A percentile compares a stretch with the other conserved stretches of the same genome.
phyloP scores from a whole-genome alignment of 2,888 invertebrate species.

The Epinotia brunnichana region DNA sequence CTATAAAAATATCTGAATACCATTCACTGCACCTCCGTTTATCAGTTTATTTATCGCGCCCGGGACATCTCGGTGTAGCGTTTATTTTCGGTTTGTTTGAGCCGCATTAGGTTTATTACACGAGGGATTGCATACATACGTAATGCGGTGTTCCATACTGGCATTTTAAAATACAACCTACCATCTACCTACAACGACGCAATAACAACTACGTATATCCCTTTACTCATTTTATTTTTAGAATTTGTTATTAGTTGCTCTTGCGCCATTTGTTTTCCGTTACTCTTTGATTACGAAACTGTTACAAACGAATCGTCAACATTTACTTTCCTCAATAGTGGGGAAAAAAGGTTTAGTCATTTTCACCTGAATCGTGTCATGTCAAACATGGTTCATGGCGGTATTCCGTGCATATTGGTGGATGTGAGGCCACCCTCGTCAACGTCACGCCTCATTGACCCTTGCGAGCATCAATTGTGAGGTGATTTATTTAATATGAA shows the following conservation, averaged over 20 bases:
- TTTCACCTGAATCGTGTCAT: constrained; percentile 71
- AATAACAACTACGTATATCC: not conserved
- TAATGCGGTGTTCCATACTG: constrained; percentile 1
- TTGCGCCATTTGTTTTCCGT: not conserved
- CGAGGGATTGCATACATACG: not conserved
- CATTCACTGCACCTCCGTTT: constrained; percentile 63
- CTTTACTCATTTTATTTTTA: not conserved
- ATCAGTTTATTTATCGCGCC: constrained; percentile 70
- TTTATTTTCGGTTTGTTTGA: constrained; percentile 38
- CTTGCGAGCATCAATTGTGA: constrained; percentile 75
- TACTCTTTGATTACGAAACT: not conserved
- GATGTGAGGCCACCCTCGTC: constrained; percentile 70
- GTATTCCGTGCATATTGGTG: constrained; percentile 75
- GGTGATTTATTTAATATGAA: constrained; percentile 82
- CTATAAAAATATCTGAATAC: constrained; percentile 71
- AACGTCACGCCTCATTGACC: constrained; percentile 81
- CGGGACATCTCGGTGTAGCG: constrained; percentile 48
- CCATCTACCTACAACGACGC: not conserved
- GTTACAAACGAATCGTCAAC: constrained; percentile 11
- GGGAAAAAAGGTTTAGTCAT: constrained; percentile 39
- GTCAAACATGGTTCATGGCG: constrained; percentile 71
- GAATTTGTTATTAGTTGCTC: not conserved
- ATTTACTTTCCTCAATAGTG: constrained; percentile 34
- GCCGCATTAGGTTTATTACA: constrained; percentile 37
- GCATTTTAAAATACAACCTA: not conserved